These are phyloP conservation scores for Chrysotoxum bicinctum DNA, from an alignment of 2,888 invertebrate genomes.

Conservation along the genomic window DNA sequence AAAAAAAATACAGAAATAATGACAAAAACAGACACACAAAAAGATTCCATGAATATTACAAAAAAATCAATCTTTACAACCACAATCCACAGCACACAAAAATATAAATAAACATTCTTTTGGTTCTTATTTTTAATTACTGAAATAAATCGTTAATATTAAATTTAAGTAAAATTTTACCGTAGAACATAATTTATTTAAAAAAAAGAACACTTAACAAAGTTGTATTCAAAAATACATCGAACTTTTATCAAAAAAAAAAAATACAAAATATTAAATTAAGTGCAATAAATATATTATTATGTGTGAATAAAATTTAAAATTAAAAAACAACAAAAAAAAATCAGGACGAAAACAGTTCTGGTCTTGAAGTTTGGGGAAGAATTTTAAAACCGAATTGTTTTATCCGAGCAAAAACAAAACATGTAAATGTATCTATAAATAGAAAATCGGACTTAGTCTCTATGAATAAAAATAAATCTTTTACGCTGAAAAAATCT, in stretches of 20 bases:
- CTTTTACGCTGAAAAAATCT: conserved; percentile 59
- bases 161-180: conserved; percentile 30
- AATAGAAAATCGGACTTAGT: conserved; percentile 26
- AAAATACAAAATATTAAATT: conserved; percentile 39
- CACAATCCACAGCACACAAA: conserved; percentile 73
- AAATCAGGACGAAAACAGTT: conserved; percentile 76
- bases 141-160: conserved; percentile 44
- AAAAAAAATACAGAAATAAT: conserved; percentile 46
- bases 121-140: conserved; percentile 26
- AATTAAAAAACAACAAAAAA: conserved; percentile 32
- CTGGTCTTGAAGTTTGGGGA: conserved; percentile 81
- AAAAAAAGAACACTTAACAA: conserved; percentile 49
- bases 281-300: conserved; percentile 55
- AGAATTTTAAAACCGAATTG: conserved; percentile 81
- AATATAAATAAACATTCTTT: background rate
- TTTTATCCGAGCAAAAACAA: conserved; percentile 74
- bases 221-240: conserved; percentile 75
- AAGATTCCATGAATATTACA: conserved; percentile 45
- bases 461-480: conserved; percentile 60
- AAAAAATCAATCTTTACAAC: conserved; percentile 58
- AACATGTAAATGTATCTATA: conserved; percentile 17
- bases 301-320: conserved; percentile 50
- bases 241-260: conserved; percentile 76
- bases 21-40: conserved; percentile 63
- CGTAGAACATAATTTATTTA: conserved; percentile 14